Evolutionary conservation across 1,140 invertebrate species (phyloP), one percentile per base, ranked within the genome.

Genomic region (Conus ventricosus): DNA sequence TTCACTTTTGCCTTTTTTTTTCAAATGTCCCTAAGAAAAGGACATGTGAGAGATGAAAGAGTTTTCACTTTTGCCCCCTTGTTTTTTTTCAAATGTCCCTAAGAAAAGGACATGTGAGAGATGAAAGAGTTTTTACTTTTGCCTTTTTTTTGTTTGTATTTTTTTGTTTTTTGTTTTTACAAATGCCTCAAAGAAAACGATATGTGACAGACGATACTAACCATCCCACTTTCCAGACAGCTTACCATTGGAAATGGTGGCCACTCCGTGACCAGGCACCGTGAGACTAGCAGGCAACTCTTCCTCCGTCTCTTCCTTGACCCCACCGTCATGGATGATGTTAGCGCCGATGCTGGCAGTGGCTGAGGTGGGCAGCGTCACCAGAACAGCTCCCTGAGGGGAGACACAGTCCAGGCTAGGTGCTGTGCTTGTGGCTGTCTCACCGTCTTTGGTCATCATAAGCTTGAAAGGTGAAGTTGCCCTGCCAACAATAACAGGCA

Each of bases 361-460:
- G 23, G 60, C 39, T 13, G 67, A 39, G 53, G 54, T 78, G 13
- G 85, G 63, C 27, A 75, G n/a, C 4, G 85, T 86, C 5, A 86
- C 39, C 11, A 86, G 63, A 15, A 86, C 75, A 13, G 85, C 54
- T 25, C 39, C 63, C 60, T 75, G 27, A 5, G 27, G 27, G 54
- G 75, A 86, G 8, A 53, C 67, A 27, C 84, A 25, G 20, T 71
- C 75, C 82, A 84, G 82, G 15, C 6, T 23, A 23, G 80, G 51
- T 8, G 80, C 51, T 4, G 51, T 15, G 55, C 57, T 63, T 55
- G 78, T 84, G 23, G 51, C 60, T 75, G 67, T 55, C 8, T 15
- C 27, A 51, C n/a, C 17, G 27, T 75, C 63, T n/a, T 86, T 75
- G 23, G 85, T 78, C 85, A 86, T 86, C 60, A 39, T 75, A 67